Evolutionary conservation across 2,888 invertebrate species (phyloP).

Genomic region (Melanotus villosus): DNA sequence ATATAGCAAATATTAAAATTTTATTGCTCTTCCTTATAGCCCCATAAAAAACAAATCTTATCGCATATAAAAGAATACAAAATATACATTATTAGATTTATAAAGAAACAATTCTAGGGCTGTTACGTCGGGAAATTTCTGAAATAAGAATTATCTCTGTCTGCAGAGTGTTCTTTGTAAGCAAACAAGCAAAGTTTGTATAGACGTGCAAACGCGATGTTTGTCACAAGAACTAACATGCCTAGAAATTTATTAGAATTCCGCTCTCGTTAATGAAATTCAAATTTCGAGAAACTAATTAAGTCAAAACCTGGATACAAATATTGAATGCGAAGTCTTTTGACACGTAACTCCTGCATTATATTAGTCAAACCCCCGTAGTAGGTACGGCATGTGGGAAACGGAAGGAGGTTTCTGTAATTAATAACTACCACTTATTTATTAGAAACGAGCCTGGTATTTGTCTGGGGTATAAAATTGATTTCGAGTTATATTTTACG

Average conservation of each 20-base stretch:
- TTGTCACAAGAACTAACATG: slow-evolving; percentile 36
- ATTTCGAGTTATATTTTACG: too few relatives aligned
- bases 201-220: slow-evolving; percentile 16
- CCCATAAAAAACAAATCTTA: too few relatives aligned
- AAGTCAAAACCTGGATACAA: slow-evolving; percentile 35
- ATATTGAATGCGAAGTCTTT: slow-evolving; percentile 33
- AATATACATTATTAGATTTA: too few relatives aligned
- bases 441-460: not conserved
- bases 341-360: slow-evolving; percentile 28
- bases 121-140: too few relatives aligned
- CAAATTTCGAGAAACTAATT: slow-evolving; percentile 40
- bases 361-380: slow-evolving; percentile 11
- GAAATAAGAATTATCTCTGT: not conserved
- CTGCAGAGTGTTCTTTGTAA: not conserved
- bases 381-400: not conserved
- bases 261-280: slow-evolving; percentile 36
- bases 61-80: too few relatives aligned
- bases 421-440: slow-evolving; percentile 18
- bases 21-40: too few relatives aligned
- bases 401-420: not conserved
- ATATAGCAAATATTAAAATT: too few relatives aligned
- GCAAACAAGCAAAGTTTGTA: not conserved
- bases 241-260: slow-evolving; percentile 36
- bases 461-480: too few relatives aligned
- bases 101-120: too few relatives aligned